Base-by-base conservation (phyloP, 2,888 invertebrate genomes). In the Bombylius discolor region DNA sequence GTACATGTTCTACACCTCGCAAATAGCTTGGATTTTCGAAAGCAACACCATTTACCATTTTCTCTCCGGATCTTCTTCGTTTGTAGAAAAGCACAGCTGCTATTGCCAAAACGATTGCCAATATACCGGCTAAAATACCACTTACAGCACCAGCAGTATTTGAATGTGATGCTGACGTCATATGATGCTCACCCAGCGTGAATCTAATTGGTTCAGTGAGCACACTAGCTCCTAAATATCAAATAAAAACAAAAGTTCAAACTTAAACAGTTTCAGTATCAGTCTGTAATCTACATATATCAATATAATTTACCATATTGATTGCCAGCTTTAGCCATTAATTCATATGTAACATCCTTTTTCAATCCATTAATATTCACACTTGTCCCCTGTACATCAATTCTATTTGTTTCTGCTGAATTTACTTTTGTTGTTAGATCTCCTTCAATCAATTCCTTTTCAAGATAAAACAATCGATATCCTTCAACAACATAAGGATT, bases 21-120 rank as follows among this genome's bases (percentile, higher is more conserved):
- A 88, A 78, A 73, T 89, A 89, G 69, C 87, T 87, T 11, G 89
- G 89, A 71, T 89, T 89, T 73, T 89, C 89, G 70, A 89, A 89
- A 14, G 89, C 88, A 56, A 89, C 87, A 59, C 85, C 86, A 65
- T 83, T 82, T 59, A 82, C 68, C 23, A 67, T 65, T 58, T 71
- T 68, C 61, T 71, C 68, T 53, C 67, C 64, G 52, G 66, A 64
- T 52, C 67, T 69, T 55, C 70, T 69, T 58, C 69, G 68, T 32
- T 72, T 71, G 42, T 72, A 69, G 61, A 73, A 71, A 62, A 73
- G 67, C 51, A 74, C 64, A 63, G 73, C 73, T 54, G 71, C 70
- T n/a, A 70, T 70, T 5, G 67, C 71, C 56, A 74, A 58, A 23
- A 70, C 56, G 42, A 74, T 68, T 58, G 72, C 71, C 61, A 73